Evolutionary conservation across 2,113 vertebrate species (phyloP).

Genomic region (Arvicanthis niloticus): DNA sequence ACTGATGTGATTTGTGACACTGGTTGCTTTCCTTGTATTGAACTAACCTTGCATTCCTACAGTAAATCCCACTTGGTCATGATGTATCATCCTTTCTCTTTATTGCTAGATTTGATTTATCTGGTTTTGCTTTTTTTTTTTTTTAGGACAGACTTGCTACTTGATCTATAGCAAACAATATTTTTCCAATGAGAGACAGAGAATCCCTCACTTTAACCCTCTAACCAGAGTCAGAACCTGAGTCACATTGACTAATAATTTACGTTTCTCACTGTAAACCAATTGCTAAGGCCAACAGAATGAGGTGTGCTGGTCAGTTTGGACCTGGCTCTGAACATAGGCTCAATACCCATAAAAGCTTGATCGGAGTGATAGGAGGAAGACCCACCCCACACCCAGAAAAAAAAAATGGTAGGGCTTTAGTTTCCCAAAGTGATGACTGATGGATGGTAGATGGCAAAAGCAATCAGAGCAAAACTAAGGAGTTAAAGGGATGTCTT

Average conservation of each 20-base stretch:
- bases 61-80: background rate
- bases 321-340: background rate
- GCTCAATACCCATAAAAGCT: background rate
- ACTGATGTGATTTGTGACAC: background rate
- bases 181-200: background rate
- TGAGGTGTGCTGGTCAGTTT: background rate
- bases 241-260: background rate
- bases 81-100: background rate
- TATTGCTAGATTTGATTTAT: background rate
- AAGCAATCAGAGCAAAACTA: background rate
- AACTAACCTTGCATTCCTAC: conserved; percentile 10
- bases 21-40: background rate
- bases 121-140: background rate
- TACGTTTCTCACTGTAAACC: background rate
- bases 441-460: background rate
- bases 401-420: background rate
- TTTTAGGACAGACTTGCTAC: background rate
- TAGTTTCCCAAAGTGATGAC: background rate
- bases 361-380: background rate
- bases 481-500: background rate
- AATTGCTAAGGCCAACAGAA: background rate
- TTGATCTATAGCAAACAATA: background rate
- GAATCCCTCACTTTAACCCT: background rate
- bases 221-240: background rate
- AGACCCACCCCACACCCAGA: rapidly evolving